Evolutionary conservation across 2,888 invertebrate species (phyloP).

Genomic region (Mylabris sibirica): DNA sequence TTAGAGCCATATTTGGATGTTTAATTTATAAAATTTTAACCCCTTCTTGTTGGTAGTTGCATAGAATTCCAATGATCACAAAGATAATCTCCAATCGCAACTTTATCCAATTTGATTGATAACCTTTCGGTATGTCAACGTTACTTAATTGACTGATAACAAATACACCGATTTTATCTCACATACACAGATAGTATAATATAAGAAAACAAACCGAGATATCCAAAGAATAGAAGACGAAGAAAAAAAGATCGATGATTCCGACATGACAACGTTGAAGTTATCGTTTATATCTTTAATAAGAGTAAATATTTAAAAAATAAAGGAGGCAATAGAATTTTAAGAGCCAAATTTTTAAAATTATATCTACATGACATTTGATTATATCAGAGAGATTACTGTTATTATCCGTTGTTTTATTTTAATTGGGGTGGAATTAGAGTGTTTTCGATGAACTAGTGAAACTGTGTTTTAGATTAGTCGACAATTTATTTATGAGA

Average conservation of each 20-base stretch:
- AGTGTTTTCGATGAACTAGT: not conserved
- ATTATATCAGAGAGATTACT: not conserved
- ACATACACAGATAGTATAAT: slow-evolving; percentile 15
- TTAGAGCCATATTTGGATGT: slow-evolving; percentile 2
- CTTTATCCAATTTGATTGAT: slow-evolving; percentile 43
- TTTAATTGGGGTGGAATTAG: not conserved
- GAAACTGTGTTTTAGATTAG: slow-evolving; percentile 8
- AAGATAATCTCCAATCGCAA: slow-evolving; percentile 26
- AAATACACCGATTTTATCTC: slow-evolving; percentile 26
- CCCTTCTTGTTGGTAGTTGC: not conserved
- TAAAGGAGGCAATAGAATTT: not conserved
- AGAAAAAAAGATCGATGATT: slow-evolving; percentile 32
- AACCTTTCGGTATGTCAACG: slow-evolving; percentile 39
- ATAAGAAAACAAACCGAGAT: not conserved
- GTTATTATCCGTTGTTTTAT: not conserved
- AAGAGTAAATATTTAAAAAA: slow-evolving; percentile 1
- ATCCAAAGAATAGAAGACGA: too few species aligned
- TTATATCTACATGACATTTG: not conserved
- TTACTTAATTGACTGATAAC: slow-evolving; percentile 44
- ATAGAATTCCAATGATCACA: not conserved
- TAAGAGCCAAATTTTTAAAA: not conserved
- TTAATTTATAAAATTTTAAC: not conserved
- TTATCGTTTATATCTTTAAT: slow-evolving; percentile 30
- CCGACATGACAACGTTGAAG: slow-evolving; percentile 25
- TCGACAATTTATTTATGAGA: slow-evolving; percentile 30